Evolutionary conservation across 1,140 invertebrate species (phyloP).

Genomic region (Grapholita molesta): DNA sequence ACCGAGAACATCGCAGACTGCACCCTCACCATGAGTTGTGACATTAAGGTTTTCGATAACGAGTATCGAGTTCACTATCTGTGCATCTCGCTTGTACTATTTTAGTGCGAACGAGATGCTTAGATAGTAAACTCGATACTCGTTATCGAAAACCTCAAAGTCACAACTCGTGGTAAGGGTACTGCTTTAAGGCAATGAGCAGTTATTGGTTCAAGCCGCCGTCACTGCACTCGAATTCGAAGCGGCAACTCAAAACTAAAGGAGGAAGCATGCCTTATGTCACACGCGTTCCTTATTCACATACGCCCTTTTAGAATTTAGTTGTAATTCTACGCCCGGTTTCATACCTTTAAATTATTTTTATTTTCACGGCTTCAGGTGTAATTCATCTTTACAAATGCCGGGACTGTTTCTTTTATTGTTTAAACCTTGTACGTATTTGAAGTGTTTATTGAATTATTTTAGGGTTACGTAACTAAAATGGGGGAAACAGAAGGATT

Average conservation of each 20-base stretch:
- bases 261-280: background rate
- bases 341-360: conserved; percentile 35
- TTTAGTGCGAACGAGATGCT: too few relatives aligned
- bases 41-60: too few relatives aligned
- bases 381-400: conserved; percentile 35
- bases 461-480: too few relatives aligned
- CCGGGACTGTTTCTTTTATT: conserved; percentile 30
- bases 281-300: background rate
- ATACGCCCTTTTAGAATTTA: background rate
- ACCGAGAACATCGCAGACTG: background rate
- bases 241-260: background rate
- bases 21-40: too few relatives aligned
- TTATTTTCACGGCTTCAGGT: conserved; percentile 36
- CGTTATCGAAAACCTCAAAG: too few relatives aligned
- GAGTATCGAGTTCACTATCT: too few relatives aligned
- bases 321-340: conserved; percentile 31
- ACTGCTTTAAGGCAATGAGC: background rate
- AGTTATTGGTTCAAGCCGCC: background rate
- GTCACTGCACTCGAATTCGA: background rate
- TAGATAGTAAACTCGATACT: too few relatives aligned
- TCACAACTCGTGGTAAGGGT: too few relatives aligned
- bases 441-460: background rate
- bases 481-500: too few relatives aligned
- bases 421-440: conserved; percentile 19
- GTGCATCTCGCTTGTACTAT: too few relatives aligned